Evolutionary conservation across 2,888 invertebrate species (phyloP), one percentile per base, ranked within the genome.

Genomic region (Opisthograptis luteolata): DNA sequence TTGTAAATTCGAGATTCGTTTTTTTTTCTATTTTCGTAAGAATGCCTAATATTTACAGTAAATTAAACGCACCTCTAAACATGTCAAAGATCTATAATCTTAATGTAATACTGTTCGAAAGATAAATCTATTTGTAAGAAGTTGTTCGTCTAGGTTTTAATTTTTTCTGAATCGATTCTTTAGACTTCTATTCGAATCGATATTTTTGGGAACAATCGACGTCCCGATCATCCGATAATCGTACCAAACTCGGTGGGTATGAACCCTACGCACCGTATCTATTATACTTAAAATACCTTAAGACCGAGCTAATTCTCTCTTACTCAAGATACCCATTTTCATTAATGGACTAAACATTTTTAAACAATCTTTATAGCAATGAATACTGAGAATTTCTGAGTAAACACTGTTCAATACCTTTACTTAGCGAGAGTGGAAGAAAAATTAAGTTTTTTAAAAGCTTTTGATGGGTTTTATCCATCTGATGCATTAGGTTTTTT

Each of bases 271-370:
- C n/a, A n/a, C 48, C 39, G 46, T 55, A 55, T 58, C 52, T 52
- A 55, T 55, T 58, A 55, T 55, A 45, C 60, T 64, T 62, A 63
- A 62, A 66, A 61, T 65, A 50, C 53, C 55, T 60, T 66, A 62
- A 64, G 65, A 59, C 61, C 31, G 17, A 24, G 41, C 52, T 62
- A 63, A 66, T 60, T 63, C 55, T 24, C 47, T 53, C 54, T 64
- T 61, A 55, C 59, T 60, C 52, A 46, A 57, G 51, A 45, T 45
- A 51, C 46, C 43, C 55, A 36, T 49, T 55, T 55, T 52, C 42
- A 46, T 55, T 40, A 55, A 49, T 44, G 32, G 36, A 9, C 34
- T 37, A 47, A 54, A 49, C 44, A 52, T 52, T 54, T 54, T 52
- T 31, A 32, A 43, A 41, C 41, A 47, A 44, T 44, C 27, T 25